Evolutionary conservation across 2,888 invertebrate species (phyloP), one percentile per base, ranked within the genome.

Genomic region (Drosophila mercatorum): DNA sequence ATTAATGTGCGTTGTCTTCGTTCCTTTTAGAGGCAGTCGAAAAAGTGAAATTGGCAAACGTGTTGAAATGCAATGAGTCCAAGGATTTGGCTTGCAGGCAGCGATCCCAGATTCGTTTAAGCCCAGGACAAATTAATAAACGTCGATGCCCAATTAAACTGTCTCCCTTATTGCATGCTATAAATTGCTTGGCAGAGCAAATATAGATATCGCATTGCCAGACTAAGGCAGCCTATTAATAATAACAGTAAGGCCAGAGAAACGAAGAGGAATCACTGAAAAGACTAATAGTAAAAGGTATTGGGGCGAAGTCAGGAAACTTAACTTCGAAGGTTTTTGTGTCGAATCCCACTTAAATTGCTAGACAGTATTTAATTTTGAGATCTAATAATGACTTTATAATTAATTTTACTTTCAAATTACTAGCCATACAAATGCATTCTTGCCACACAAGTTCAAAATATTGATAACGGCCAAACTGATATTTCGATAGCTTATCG

Each of bases 81-180:
- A 63, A 68, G 65, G 65, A 68, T 63, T 72, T 68, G 40, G 11
- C 3, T 53, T 52, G 44, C 52, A 53, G 43, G 34, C 46, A 52
- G 12, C 63, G 14, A 28, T 55, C 8, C 28, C 61, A 72, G 58
- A 56, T 65, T 52, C 51, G 31, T 68, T 68, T 59, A 63, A 22
- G 62, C 6, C 53, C 71, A 61, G 63, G 55, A 73, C 72, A 78
- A 86, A 90, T 90, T 86, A 86, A 86, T 88, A 90, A 83, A 88
- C 77, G 79, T 90, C 88, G 85, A 89, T 90, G 80, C 70, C 64
- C 89, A 85, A 89, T 89, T 89, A 90, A 90, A 88, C 78, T 90
- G 90, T 89, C 88, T 60, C 52, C 68, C 73, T 71, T 83, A 86
- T 80, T 88, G 76, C 73, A 78, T 61, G 81, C 87, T 65, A 90